These are phyloP conservation scores for Sisyra terminalis DNA, from an alignment of 2,888 invertebrate species.

Conservation along the genomic window DNA sequence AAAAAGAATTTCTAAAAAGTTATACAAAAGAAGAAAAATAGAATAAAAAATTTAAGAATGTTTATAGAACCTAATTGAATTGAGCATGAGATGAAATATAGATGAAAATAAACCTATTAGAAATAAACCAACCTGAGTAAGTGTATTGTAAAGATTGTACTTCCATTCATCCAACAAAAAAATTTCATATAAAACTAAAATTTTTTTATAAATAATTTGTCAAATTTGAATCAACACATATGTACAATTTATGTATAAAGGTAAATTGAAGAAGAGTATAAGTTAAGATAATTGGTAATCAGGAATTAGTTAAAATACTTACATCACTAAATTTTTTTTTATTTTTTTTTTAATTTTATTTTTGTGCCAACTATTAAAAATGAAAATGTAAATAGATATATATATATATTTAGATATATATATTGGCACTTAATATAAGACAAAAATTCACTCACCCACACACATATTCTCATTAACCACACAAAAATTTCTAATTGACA, in stretches of 20 bases:
- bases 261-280: too few species aligned
- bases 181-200: too few species aligned
- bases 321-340: too few species aligned
- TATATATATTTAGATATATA: background rate
- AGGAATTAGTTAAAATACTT: too few species aligned
- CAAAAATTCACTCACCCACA: background rate
- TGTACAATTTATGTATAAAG: too few species aligned
- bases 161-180: too few species aligned
- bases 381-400: background rate
- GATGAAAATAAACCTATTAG: background rate
- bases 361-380: slow-evolving; percentile 4
- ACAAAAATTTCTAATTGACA: slow-evolving; percentile 19
- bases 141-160: background rate
- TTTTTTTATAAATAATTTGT: too few species aligned
- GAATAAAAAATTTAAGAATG: background rate
- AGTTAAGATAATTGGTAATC: too few species aligned
- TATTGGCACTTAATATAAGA: background rate
- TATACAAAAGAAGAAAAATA: background rate
- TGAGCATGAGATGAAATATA: background rate
- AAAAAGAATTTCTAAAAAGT: background rate
- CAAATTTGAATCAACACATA: too few species aligned
- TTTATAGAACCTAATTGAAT: background rate
- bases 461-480: slow-evolving; percentile 9
- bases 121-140: slow-evolving; percentile 8
- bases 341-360: background rate